Evolutionary conservation across 2,113 vertebrate species (phyloP).

Genomic region (Philantomba maxwellii): DNA sequence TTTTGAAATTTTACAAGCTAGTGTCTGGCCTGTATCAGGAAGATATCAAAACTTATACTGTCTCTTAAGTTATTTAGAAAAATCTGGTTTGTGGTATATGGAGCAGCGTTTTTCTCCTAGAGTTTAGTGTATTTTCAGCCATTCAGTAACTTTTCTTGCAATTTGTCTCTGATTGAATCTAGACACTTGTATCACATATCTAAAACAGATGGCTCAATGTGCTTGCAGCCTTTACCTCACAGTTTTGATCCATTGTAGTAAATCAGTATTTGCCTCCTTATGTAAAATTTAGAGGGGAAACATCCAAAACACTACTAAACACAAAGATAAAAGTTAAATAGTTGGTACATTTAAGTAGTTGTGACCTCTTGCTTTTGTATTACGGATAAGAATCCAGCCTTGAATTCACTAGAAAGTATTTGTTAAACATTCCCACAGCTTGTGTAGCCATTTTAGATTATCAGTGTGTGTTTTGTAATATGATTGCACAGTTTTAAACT

Average conservation of each 20-base stretch:
- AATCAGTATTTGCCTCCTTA: slow-evolving; percentile 14
- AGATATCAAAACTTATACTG: neutral
- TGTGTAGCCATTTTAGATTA: neutral
- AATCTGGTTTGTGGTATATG: neutral
- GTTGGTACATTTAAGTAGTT: neutral
- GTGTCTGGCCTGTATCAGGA: neutral
- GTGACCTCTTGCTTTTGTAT: neutral
- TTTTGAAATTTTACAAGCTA: slow-evolving; percentile 16
- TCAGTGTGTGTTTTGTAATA: neutral
- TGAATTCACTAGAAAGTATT: neutral
- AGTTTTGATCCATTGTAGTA: slow-evolving; percentile 27
- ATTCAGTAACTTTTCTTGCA: neutral
- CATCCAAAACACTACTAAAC: neutral
- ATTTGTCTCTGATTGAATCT: neutral
- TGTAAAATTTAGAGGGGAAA: slow-evolving; percentile 4
- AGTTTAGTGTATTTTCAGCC: neutral
- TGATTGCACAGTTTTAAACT: neutral
- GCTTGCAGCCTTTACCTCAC: neutral
- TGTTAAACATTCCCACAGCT: neutral
- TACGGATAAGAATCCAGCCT: neutral
- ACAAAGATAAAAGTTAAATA: neutral
- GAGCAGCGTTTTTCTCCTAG: neutral
- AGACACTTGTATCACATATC: neutral
- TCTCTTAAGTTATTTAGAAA: slow-evolving; percentile 5
- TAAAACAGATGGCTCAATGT: neutral